These are phyloP conservation scores for Heliconius eleuchia DNA, from an alignment of 1,140 invertebrate genomes.

Conservation along the genomic window DNA sequence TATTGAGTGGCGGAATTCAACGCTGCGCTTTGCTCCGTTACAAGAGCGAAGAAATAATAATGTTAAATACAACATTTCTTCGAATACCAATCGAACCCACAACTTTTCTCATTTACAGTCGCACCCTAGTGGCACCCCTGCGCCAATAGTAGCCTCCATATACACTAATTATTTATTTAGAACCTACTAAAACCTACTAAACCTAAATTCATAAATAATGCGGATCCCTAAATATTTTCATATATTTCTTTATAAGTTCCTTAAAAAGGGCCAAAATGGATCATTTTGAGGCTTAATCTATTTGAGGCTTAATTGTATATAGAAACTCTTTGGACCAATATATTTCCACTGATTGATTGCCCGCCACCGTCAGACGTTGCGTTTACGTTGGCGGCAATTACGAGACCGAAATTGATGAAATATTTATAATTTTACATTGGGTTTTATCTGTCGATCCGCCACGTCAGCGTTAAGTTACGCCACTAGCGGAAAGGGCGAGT, in stretches of 20 bases:
- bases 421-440: not conserved
- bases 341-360: constrained; percentile 16
- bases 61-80: not conserved
- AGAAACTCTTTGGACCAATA: constrained; percentile 1
- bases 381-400: not conserved
- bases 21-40: no score
- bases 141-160: no score
- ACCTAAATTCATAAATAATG: not conserved
- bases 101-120: no score
- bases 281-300: not conserved
- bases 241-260: not conserved
- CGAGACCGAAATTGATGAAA: not conserved
- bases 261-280: not conserved
- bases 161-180: no score
- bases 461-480: no score
- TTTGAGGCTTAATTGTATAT: constrained; percentile 2
- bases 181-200: no score
- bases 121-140: no score
- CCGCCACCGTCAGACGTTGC: constrained; percentile 1
- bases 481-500: not conserved
- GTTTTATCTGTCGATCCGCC: not conserved
- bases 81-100: no score
- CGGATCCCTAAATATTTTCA: not conserved
- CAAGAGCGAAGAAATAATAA: no score
- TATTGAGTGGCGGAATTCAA: no score